Percentiles rank a stretch among this genome's conserved stretches.
phyloP scores from a whole-genome alignment of 2,113 vertebrate genomes.

The Sapayoa aenigma region DNA sequence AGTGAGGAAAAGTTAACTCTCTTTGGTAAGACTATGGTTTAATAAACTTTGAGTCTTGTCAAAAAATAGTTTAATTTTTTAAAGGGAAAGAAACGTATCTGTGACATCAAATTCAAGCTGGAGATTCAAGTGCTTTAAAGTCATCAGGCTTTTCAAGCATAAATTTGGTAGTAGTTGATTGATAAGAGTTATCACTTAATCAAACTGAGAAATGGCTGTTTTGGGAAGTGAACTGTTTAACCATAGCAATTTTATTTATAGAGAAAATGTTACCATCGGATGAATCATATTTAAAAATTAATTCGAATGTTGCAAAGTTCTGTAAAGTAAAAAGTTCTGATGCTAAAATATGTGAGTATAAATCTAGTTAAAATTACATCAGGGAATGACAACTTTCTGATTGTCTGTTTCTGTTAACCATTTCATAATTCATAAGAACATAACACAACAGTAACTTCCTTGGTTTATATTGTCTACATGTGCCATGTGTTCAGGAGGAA shows the following conservation, averaged over 20 bases:
- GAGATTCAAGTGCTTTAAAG: background rate
- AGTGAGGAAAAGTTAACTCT: background rate
- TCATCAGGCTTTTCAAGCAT: background rate
- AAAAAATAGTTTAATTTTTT: background rate
- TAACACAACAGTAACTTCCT: background rate
- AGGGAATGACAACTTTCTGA: background rate
- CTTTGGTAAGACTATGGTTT: background rate
- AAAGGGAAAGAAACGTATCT: background rate
- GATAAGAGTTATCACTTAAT: background rate
- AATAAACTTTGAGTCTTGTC: background rate
- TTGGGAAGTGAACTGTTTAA: background rate
- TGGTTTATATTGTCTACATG: background rate
- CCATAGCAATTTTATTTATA: background rate
- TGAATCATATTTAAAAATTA: background rate
- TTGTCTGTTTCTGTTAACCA: background rate
- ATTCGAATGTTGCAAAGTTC: background rate
- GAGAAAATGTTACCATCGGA: background rate
- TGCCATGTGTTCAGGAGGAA: slow-evolving; percentile 71
- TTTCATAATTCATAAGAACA: background rate
- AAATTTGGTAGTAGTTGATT: background rate
- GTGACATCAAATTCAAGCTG: background rate
- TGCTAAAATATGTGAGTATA: background rate
- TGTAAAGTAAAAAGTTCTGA: background rate
- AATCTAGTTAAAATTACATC: background rate
- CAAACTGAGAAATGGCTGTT: background rate